Percentiles rank a stretch among this genome's conserved stretches.
phyloP scores from a whole-genome alignment of 2,797 vertebrate species.

The Anguilla marmorata region DNA sequence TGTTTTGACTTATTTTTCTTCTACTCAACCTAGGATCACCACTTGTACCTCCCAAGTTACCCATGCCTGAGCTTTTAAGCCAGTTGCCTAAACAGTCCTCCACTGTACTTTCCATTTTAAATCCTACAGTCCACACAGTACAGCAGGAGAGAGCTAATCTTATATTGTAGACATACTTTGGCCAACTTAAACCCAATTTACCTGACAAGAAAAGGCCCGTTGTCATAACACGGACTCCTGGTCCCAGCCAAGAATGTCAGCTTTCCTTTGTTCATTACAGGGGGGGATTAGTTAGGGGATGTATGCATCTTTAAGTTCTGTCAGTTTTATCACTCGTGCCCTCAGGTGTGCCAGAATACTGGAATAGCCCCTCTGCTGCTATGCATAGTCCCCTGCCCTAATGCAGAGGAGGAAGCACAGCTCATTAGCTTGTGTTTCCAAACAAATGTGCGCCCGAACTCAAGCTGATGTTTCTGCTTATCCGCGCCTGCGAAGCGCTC shows the following conservation, averaged over 20 bases:
- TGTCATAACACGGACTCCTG: background rate
- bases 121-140: background rate
- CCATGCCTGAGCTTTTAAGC: background rate
- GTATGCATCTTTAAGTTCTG: background rate
- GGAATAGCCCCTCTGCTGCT: background rate
- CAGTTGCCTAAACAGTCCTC: background rate
- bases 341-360: background rate
- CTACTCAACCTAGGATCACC: too few species aligned
- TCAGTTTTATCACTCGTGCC: background rate
- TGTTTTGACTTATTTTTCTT: too few species aligned
- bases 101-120: background rate
- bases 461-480: constrained; percentile 59
- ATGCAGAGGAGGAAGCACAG: constrained; percentile 37
- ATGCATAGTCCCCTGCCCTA: constrained; percentile 8
- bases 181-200: background rate
- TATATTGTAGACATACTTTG: background rate
- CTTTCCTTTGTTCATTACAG: background rate
- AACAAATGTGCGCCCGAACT: constrained; percentile 56
- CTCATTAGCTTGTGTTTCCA: constrained; percentile 61
- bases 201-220: background rate
- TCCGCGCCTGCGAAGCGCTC: constrained; percentile 45
- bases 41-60: background rate
- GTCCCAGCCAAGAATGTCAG: background rate
- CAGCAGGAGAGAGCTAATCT: background rate
- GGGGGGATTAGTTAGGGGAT: background rate